Percentiles rank a stretch among this genome's conserved stretches.
Evolutionary conservation across 37 sponge, comb jelly and placozoan genomes (phyloP).

Genomic region (Aphrocallistes beatrix): DNA sequence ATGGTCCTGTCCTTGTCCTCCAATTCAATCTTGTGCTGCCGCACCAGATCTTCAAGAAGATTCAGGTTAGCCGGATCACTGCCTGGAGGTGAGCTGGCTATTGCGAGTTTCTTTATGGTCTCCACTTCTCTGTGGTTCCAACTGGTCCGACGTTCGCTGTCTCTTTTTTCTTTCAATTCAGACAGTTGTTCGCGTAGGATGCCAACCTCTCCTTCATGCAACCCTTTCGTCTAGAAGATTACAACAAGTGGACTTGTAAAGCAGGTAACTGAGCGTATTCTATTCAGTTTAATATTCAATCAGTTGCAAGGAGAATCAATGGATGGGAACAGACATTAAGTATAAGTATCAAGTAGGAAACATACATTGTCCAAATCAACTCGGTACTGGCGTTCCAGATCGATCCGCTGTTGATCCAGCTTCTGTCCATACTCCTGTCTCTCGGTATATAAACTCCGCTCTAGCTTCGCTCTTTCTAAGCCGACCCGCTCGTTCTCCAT

Average conservation of each 20-base stretch:
- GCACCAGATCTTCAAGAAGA: neutral
- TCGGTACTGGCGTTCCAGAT: neutral
- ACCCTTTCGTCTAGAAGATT: neutral
- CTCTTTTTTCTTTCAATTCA: neutral
- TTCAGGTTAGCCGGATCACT: neutral
- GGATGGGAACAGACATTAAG: neutral
- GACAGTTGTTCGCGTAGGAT: neutral
- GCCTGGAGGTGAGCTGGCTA: neutral
- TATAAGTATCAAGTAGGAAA: neutral
- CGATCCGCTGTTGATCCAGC: neutral
- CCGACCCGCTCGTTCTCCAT: neutral
- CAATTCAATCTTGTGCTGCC: neutral
- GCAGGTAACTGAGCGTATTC: too few species aligned
- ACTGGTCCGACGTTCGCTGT: neutral
- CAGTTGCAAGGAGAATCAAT: neutral
- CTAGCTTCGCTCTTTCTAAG: neutral
- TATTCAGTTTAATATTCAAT: too few species aligned
- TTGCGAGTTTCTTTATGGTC: neutral
- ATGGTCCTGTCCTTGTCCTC: neutral
- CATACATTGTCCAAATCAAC: neutral
- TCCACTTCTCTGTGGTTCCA: conserved; percentile 9
- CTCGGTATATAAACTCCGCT: neutral
- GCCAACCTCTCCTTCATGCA: neutral
- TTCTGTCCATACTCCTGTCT: neutral
- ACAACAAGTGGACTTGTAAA: too few species aligned